Percentiles rank a stretch among this genome's conserved stretches.
These are phyloP conservation scores for Microtus pennsylvanicus DNA, from an alignment of 2,113 vertebrate species.

Conservation along the genomic window DNA sequence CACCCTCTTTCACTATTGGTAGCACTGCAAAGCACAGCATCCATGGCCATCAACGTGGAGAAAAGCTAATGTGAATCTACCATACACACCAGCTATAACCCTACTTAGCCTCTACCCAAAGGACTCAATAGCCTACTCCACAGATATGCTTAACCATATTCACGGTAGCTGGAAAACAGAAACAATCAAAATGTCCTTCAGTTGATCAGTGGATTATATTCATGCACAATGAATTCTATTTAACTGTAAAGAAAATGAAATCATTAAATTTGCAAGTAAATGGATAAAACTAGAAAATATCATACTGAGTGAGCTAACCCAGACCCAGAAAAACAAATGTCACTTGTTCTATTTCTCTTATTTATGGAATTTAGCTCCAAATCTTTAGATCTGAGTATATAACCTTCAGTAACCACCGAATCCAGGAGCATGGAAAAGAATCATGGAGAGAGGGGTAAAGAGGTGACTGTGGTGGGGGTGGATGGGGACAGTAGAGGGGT, in stretches of 20 bases:
- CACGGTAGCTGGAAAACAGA: neutral
- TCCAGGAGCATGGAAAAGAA: neutral
- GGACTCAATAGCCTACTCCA: neutral
- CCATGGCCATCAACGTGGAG: too few relatives aligned
- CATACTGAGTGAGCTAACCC: neutral
- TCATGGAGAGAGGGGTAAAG: neutral
- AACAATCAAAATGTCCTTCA: neutral
- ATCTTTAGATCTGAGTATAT: neutral
- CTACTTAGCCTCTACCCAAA: neutral
- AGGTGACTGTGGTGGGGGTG: neutral
- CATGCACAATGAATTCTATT: neutral
- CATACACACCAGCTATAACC: neutral
- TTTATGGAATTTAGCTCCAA: neutral
- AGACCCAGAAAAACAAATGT: neutral
- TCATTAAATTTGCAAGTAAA: neutral
- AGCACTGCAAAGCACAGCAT: neutral
- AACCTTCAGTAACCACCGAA: neutral
- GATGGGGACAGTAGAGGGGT: neutral
- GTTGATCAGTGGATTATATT: neutral
- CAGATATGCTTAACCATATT: neutral
- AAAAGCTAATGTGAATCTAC: neutral
- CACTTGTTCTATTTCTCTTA: neutral
- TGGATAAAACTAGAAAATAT: neutral
- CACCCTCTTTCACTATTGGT: neutral
- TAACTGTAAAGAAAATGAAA: neutral